Evolutionary conservation across 2,888 invertebrate species (phyloP), one percentile per base, ranked within the genome.

Genomic region (Ceratothoa steindachneri): DNA sequence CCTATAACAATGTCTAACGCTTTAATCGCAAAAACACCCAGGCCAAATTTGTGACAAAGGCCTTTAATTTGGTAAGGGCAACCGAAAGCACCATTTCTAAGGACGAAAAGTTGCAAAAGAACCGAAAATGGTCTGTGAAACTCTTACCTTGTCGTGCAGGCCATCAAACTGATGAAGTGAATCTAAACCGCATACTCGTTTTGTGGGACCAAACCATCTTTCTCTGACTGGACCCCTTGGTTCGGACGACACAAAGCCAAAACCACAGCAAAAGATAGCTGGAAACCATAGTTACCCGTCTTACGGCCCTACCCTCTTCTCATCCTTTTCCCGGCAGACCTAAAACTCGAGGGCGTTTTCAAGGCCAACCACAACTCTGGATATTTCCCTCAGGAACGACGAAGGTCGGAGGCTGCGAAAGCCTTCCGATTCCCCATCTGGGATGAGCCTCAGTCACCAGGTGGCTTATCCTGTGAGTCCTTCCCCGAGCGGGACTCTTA

Each of bases 381-480:
- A 60, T 60, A 60, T 60, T 60, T 24, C 60, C 27, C 27, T 60
- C 2, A n/a, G 60, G 2, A 60, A 22, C 60, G 60, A 60, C 60
- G 60, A 60, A 24, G 60, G 60, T 2, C 19, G 60, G 9, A 60
- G 60, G 60, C 60, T 60, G 1, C 1, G 60, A 4, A 60, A 60
- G 60, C 60, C 60, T 3, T 60, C 60, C 9, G 60, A 60, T 60
- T 60, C 60, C 22, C 60, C 60, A 12, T 60, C 60, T 12, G 60
- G 22, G 60, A 60, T 60, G 60, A 60, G 60, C 3, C 60, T 60
- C 2, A 60, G 60, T 3, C 60, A 60, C 27, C 60, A 60, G 27
- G 60, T 60, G 60, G 60, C 24, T 22, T 60, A 60, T 7, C 60
- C 60, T n/a, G 60, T 60, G 24, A 60, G 60, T 24, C 60, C 60